These are phyloP conservation scores for Martes martes DNA, from an alignment of 2,113 vertebrate species.

Conservation along the genomic window DNA sequence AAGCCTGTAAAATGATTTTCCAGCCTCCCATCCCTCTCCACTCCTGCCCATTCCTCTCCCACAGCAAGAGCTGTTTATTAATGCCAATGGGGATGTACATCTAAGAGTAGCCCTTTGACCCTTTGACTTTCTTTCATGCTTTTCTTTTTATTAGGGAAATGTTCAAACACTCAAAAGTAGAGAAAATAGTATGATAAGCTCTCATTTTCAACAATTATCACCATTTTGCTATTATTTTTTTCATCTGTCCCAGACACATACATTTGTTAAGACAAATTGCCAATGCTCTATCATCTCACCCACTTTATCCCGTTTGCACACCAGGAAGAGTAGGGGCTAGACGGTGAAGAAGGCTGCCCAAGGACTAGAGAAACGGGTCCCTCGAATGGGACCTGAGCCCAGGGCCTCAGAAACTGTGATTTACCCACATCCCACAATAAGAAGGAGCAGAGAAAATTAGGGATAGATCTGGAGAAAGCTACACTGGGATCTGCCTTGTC, in stretches of 20 bases:
- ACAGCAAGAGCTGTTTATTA: background rate
- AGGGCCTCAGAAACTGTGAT: background rate
- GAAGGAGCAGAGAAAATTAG: background rate
- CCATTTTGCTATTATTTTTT: background rate
- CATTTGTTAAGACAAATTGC: background rate
- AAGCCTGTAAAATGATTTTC: background rate
- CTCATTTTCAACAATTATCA: background rate
- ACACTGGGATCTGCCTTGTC: background rate
- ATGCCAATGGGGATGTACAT: background rate
- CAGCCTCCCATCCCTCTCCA: accelerated
- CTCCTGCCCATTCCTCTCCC: background rate
- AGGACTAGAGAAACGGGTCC: background rate
- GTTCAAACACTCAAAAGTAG: background rate
- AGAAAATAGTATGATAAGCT: background rate
- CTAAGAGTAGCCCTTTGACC: background rate
- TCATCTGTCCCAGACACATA: background rate
- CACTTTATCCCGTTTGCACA: background rate
- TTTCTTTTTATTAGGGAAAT: background rate
- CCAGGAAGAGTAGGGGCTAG: no score
- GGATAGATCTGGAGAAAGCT: background rate
- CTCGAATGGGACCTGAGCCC: no score
- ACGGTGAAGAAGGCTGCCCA: background rate
- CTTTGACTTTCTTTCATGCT: background rate
- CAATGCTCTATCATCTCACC: background rate
- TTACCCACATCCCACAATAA: background rate